Evolutionary conservation across 2,888 invertebrate genomes (phyloP).

Genomic region (Tipula unca): DNA sequence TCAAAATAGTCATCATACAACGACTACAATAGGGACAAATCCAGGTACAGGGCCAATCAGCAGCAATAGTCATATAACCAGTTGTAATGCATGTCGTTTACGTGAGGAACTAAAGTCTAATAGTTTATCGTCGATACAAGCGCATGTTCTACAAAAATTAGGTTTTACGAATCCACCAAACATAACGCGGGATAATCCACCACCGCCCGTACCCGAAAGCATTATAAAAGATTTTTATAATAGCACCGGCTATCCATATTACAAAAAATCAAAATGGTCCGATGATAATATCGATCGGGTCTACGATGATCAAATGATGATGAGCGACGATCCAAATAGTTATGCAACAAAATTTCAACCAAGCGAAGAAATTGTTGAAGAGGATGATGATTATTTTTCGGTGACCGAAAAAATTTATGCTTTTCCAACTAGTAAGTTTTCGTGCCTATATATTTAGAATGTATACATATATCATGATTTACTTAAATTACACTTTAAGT

Average conservation of each 20-base stretch:
- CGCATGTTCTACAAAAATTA: conserved; percentile 54
- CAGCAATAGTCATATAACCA: conserved; percentile 24
- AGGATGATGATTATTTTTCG: conserved; percentile 30
- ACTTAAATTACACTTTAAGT: background rate
- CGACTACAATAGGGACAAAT: background rate
- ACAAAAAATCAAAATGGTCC: background rate
- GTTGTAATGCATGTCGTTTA: conserved; percentile 49
- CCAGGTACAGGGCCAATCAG: background rate
- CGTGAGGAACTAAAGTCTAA: conserved; percentile 51
- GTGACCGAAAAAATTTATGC: conserved; percentile 38
- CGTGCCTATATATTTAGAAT: background rate
- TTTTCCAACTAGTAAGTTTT: conserved; percentile 36
- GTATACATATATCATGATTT: background rate
- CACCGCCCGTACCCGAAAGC: conserved; percentile 50
- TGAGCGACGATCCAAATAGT: conserved; percentile 28
- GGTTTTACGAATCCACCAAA: conserved; percentile 55
- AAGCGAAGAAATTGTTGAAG: conserved; percentile 19
- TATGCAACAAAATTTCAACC: conserved; percentile 21
- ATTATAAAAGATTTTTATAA: conserved; percentile 44
- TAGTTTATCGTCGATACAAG: conserved; percentile 54
- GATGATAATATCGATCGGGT: background rate
- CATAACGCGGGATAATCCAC: conserved; percentile 43
- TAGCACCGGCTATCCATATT: background rate
- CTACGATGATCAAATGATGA: conserved; percentile 23
- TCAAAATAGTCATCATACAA: background rate